Evolutionary conservation across 2,113 vertebrate species (phyloP).

Genomic region (Xiphophorus couchianus): DNA sequence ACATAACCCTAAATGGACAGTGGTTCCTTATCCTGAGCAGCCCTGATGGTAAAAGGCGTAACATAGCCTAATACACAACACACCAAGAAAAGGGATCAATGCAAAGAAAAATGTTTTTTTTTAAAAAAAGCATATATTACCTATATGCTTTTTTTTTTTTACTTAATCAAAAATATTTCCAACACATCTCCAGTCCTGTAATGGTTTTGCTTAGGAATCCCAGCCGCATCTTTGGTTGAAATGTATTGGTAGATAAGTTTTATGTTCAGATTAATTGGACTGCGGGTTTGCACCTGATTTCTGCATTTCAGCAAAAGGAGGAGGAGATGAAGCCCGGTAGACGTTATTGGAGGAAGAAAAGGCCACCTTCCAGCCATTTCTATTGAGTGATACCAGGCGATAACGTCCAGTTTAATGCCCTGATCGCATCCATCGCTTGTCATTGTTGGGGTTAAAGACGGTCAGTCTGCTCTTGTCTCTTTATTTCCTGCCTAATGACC

Average conservation of each 20-base stretch:
- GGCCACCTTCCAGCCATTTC: neutral
- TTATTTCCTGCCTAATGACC: slow-evolving; percentile 19
- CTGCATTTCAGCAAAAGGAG: neutral
- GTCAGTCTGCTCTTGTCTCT: slow-evolving; percentile 4
- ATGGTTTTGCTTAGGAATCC: neutral
- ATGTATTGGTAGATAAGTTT: neutral
- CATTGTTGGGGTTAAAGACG: slow-evolving; percentile 6
- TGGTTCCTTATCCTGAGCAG: no score
- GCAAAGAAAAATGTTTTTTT: no score
- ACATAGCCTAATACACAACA: no score
- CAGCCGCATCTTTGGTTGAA: neutral
- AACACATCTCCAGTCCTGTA: neutral
- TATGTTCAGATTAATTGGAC: neutral
- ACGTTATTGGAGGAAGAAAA: neutral
- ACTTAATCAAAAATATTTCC: neutral
- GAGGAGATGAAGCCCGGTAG: neutral
- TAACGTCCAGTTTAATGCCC: slow-evolving; percentile 7
- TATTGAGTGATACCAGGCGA: neutral
- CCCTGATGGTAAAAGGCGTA: no score
- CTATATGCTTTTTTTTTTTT: no score
- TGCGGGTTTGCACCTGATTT: neutral
- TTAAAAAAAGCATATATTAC: no score
- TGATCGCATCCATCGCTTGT: neutral
- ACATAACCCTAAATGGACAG: no score
- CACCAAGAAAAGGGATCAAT: no score